Conservation (phyloP, 2,797 vertebrate species). For the Thalassophryne amazonica region DNA sequence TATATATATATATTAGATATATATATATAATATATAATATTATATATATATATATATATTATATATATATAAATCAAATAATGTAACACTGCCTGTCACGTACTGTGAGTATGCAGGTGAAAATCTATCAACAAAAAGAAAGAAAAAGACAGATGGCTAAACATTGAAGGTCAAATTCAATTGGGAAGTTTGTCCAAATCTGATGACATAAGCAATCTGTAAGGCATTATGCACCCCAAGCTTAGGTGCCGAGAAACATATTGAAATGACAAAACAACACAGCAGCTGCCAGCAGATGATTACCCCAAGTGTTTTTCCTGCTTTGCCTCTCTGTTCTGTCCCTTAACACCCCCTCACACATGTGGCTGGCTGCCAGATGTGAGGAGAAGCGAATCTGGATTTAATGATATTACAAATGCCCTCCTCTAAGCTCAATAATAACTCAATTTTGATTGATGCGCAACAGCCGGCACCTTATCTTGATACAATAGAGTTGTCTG, state of each 20-base stretch:
- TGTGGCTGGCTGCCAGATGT: constrained; percentile 96
- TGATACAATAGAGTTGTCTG: constrained; percentile 95
- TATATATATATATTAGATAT: too few species aligned
- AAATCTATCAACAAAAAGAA: constrained; percentile 49
- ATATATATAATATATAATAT: too few species aligned
- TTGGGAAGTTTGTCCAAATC: constrained; percentile 98
- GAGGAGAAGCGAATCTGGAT: constrained; percentile 91
- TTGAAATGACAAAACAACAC: constrained; percentile 88
- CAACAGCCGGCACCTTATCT: constrained; percentile 89
- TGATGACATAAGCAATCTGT: constrained; percentile 98
- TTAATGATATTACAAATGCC: constrained; percentile 98
- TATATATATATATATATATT: too few species aligned
- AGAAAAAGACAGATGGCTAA: constrained; percentile 91
- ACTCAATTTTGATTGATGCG: constrained; percentile 96
- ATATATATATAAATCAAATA: too few species aligned
- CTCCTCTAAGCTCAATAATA: constrained; percentile 97
- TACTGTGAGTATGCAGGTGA: constrained; percentile 6
- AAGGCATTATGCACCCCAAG: constrained; percentile 92
- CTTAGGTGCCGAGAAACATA: constrained; percentile 96
- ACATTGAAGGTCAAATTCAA: constrained; percentile 96
- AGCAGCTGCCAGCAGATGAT: constrained; percentile 86
- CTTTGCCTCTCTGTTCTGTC: constrained; percentile 40
- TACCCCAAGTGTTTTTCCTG: constrained; percentile 83
- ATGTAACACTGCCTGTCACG: too few species aligned
- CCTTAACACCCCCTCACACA: constrained; percentile 40